These are phyloP conservation scores for Pterostichus madidus DNA, from an alignment of 2,888 invertebrate genomes.

Conservation along the genomic window DNA sequence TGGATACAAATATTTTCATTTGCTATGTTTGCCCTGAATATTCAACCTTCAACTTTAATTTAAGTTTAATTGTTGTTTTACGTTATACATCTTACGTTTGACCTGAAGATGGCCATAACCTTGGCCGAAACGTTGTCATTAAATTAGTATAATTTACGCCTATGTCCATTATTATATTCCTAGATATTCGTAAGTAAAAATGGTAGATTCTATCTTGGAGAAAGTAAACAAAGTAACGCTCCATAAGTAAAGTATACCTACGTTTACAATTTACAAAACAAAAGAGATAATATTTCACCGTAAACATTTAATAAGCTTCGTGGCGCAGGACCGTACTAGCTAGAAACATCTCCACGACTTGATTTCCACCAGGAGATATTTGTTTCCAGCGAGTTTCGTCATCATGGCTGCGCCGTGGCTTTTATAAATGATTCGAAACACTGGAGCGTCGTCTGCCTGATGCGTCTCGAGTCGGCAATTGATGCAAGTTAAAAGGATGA, in stretches of 20 bases:
- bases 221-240: background rate
- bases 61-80: too few relatives aligned
- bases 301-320: constrained; percentile 31
- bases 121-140: too few relatives aligned
- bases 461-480: constrained; percentile 63
- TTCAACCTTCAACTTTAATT: too few relatives aligned
- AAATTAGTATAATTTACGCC: too few relatives aligned
- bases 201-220: too few relatives aligned
- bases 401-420: constrained; percentile 36
- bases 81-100: too few relatives aligned
- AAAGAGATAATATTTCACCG: constrained; percentile 20
- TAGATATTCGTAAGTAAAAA: too few relatives aligned
- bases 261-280: constrained; percentile 20
- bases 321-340: background rate
- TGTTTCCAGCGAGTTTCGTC: constrained; percentile 71
- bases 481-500: constrained; percentile 61
- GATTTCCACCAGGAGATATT: constrained; percentile 76
- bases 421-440: constrained; percentile 65
- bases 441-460: constrained; percentile 47
- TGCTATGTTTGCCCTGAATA: too few relatives aligned
- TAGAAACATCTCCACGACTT: constrained; percentile 68
- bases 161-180: too few relatives aligned
- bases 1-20: too few relatives aligned
- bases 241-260: background rate
- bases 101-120: too few relatives aligned